phyloP scores from a whole-genome alignment of 2,113 vertebrate genomes.

The Lampris megalopsis region DNA sequence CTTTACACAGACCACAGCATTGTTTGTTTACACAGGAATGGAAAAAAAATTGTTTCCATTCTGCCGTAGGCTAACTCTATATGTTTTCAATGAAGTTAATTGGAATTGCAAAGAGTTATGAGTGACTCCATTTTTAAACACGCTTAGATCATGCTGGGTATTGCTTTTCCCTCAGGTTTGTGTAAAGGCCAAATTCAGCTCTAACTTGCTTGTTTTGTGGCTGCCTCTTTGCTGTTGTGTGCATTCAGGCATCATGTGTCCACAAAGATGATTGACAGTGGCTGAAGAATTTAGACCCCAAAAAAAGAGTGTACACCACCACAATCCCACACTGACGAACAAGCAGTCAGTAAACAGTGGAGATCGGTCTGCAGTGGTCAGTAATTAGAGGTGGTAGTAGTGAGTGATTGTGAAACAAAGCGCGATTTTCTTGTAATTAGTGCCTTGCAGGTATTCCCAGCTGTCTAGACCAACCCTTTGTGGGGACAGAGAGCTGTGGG shows the following conservation, averaged over 20 bases:
- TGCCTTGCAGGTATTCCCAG: slow-evolving; percentile 50
- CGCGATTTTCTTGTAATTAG: slow-evolving; percentile 59
- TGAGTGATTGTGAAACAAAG: slow-evolving; percentile 57
- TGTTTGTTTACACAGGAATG: slow-evolving; percentile 58
- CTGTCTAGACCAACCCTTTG: slow-evolving; percentile 34
- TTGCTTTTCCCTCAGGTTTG: slow-evolving; percentile 2
- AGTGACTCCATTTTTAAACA: slow-evolving; percentile 40
- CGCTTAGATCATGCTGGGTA: slow-evolving; percentile 18
- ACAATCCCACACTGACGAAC: slow-evolving; percentile 6
- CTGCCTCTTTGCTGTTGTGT: slow-evolving; percentile 31
- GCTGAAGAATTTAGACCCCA: background rate
- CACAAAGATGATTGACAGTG: background rate
- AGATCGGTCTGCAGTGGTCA: slow-evolving; percentile 37
- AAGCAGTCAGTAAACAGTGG: slow-evolving; percentile 44
- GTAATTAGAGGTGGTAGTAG: slow-evolving; percentile 54
- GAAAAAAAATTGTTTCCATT: slow-evolving; percentile 43
- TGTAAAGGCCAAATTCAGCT: slow-evolving; percentile 26
- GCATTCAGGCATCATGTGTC: background rate
- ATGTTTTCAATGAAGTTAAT: slow-evolving; percentile 4
- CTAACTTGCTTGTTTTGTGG: slow-evolving; percentile 9
- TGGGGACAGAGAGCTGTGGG: slow-evolving; percentile 20
- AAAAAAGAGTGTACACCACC: slow-evolving; percentile 12
- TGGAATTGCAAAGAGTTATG: background rate
- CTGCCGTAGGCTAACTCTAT: slow-evolving; percentile 9
- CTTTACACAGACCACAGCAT: slow-evolving; percentile 64